Conservation (phyloP, 2,888 invertebrate genomes). For the Rhodophaea formosa region DNA sequence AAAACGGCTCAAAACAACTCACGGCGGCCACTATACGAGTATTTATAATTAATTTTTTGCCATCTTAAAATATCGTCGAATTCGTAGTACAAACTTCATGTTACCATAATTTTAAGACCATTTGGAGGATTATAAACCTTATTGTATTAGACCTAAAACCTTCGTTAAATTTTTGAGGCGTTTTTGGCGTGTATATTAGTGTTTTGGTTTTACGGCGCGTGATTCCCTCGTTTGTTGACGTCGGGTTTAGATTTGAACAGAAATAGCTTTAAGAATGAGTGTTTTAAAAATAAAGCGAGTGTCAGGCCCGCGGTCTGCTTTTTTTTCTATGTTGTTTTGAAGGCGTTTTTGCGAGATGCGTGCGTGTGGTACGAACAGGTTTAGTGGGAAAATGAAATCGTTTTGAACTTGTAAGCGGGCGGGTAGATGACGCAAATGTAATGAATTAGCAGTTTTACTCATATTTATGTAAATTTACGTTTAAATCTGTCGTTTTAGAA, state of each 20-base stretch:
- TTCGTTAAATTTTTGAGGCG: not conserved
- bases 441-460: not conserved
- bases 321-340: not conserved
- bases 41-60: conserved; percentile 7
- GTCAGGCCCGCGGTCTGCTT: not conserved
- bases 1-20: not conserved
- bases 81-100: not conserved
- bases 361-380: not conserved
- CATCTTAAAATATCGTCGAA: not conserved
- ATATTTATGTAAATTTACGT: not conserved
- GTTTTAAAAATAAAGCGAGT: conserved; percentile 10
- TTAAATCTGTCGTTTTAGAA: not conserved
- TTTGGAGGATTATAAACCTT: not conserved
- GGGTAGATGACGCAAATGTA: not conserved
- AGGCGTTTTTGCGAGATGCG: not conserved
- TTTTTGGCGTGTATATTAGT: not conserved
- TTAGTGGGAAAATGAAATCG: not conserved
- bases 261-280: conserved; percentile 13
- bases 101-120: not conserved
- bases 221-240: not conserved
- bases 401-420: not conserved
- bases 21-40: not conserved
- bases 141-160: not conserved
- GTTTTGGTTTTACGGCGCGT: conserved; percentile 5
- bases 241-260: not conserved